A percentile compares a stretch with the other conserved stretches of the same genome.
Conservation (phyloP, 2,113 vertebrate genomes). For the Macheiramphus alcinus region DNA sequence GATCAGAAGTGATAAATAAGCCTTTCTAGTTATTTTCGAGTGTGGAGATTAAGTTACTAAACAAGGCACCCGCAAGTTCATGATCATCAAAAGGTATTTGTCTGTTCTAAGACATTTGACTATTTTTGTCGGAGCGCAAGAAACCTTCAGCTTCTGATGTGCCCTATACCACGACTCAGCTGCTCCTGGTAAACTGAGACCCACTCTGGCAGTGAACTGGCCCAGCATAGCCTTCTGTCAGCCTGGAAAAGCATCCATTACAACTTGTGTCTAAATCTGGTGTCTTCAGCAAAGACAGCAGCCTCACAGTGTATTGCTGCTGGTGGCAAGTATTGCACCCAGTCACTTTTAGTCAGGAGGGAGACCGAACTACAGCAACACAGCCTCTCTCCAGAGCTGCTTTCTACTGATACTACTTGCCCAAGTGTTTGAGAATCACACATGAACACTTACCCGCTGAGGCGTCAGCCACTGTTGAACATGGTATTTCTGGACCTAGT, state of each 20-base stretch:
- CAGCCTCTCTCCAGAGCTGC: neutral
- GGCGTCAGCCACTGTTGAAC: neutral
- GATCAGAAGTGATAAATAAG: neutral
- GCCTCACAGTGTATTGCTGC: neutral
- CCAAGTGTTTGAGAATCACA: neutral
- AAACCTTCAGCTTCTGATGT: neutral
- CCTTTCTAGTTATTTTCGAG: neutral
- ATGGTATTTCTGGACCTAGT: neutral
- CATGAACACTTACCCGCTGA: rapidly evolving
- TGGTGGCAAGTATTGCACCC: neutral
- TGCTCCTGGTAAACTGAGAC: neutral
- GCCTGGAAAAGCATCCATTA: neutral
- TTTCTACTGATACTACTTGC: neutral
- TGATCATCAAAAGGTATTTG: neutral
- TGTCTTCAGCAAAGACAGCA: neutral
- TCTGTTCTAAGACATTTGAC: neutral
- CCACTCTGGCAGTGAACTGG: neutral
- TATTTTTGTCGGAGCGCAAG: neutral
- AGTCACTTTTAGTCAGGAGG: neutral
- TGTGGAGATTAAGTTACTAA: neutral
- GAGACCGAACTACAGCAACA: neutral
- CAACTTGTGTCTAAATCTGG: neutral
- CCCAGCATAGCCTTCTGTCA: rapidly evolving
- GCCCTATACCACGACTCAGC: neutral
- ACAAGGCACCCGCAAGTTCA: neutral